Base-by-base conservation (phyloP, 2,888 invertebrate genomes). In the Panorpa germanica region DNA sequence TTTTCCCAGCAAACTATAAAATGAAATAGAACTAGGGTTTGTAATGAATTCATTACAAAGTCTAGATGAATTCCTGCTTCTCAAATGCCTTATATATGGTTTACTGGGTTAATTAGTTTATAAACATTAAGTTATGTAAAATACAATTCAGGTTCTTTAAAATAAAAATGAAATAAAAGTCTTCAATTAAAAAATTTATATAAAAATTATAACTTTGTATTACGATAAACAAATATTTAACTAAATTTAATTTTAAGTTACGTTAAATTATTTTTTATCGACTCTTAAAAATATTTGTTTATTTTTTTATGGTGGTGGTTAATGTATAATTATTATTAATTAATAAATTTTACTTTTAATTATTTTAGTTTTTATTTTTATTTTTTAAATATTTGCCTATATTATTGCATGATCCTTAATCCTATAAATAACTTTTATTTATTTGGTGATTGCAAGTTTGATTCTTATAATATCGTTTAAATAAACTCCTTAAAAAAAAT, bases 181-280 rank as follows among this genome's bases (percentile, higher is more conserved):
- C 43, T 42, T 39, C 35, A 36, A 42, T 41, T 42, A 32, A 37
- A 35, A 37, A 38, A 39, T 39, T 41, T 40, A 41, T 43, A 42
- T 42, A 43, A 39, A 41, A 39, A 39, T 34, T 37, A 31, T 39
- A 43, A 40, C 39, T 39, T 41, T 43, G 37, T 37, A 43, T 40
- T 38, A 41, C 40, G 39, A 41, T 40, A 37, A 34, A 43, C 7
- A 25, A 5, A 15, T 28, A 28, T 28, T 13, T 21, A 20, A 28
- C 41, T 44, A 41, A 41, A 38, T 37, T 35, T 41, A 41, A 40
- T 38, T 45, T 35, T 35, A 35, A 34, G 30, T 35, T 40, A 36
- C 38, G 40, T 40, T 39, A 38, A 41, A 44, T 45, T 44, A 45
- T 44, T 41, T 44, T 41, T 40, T 43, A 40, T 39, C 36, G 37